Evolutionary conservation across 2,888 invertebrate genomes (phyloP).

Genomic region (Margaritifera margaritifera): DNA sequence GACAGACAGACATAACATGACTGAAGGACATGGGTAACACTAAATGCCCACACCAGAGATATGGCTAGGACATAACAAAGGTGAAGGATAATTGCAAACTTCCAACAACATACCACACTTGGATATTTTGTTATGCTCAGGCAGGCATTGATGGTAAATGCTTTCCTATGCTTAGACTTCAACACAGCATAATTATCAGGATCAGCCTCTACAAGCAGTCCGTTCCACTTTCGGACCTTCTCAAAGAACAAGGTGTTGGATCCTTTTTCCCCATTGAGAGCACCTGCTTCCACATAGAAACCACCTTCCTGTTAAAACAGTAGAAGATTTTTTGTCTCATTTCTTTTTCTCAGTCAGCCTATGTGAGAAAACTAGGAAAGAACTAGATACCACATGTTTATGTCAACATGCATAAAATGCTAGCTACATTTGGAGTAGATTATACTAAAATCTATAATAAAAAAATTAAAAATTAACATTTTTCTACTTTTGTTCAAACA

Average conservation of each 20-base stretch:
- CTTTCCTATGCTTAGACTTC: conserved; percentile 77
- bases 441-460: too few relatives aligned
- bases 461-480: too few relatives aligned
- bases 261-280: conserved; percentile 77
- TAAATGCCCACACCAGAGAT: too few relatives aligned
- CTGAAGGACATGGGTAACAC: too few relatives aligned
- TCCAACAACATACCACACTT: conserved; percentile 24
- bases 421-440: too few relatives aligned
- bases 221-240: conserved; percentile 82
- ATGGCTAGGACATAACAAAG: too few relatives aligned
- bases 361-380: neutral
- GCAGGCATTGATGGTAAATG: conserved; percentile 83
- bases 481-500: too few relatives aligned
- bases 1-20: too few relatives aligned
- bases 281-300: conserved; percentile 82
- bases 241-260: conserved; percentile 84
- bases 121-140: conserved; percentile 78
- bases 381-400: neutral
- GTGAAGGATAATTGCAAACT: too few relatives aligned
- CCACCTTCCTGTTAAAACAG: conserved; percentile 75
- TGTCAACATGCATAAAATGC: neutral
- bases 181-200: conserved; percentile 83
- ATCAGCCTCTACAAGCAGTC: conserved; percentile 84
- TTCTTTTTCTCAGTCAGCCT: neutral
- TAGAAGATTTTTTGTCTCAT: neutral